Evolutionary conservation across 2,113 vertebrate species (phyloP).

Genomic region (Xenopus borealis): DNA sequence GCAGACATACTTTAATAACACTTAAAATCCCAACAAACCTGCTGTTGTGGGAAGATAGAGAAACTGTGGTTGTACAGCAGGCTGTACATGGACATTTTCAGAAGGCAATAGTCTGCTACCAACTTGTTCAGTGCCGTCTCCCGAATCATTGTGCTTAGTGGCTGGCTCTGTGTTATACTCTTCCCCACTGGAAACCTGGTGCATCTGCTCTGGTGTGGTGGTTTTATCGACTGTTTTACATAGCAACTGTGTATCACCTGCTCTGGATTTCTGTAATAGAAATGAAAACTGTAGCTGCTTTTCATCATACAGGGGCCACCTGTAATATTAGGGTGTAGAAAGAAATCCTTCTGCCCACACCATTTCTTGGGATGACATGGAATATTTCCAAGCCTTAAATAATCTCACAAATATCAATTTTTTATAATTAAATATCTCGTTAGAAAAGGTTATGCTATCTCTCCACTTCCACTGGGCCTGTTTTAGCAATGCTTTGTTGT

Average conservation of each 20-base stretch:
- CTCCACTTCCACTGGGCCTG: too few species aligned
- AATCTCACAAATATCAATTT: too few species aligned
- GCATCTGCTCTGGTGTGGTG: background rate
- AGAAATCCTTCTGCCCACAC: too few species aligned
- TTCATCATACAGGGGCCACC: too few species aligned
- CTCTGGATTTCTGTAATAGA: conserved; percentile 56
- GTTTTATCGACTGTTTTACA: background rate
- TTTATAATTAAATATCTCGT: too few species aligned
- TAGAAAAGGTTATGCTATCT: too few species aligned
- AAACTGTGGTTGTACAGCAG: conserved; percentile 68
- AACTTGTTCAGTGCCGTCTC: conserved; percentile 21
- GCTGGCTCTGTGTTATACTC: conserved; percentile 37
- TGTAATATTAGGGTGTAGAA: too few species aligned
- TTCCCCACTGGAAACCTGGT: conserved; percentile 9
- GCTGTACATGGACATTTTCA: conserved; percentile 50
- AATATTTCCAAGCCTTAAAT: too few species aligned
- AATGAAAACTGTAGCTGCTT: background rate
- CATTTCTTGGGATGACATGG: too few species aligned
- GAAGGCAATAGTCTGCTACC: conserved; percentile 47
- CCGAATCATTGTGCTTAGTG: conserved; percentile 46
- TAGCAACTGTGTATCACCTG: conserved; percentile 1
- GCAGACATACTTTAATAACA: too few species aligned
- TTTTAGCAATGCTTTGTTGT: too few species aligned
- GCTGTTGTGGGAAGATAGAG: conserved; percentile 76
- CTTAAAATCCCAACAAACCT: conserved; percentile 65